These are phyloP conservation scores for Menidia beryllina DNA, from an alignment of 2,113 vertebrate species.

Conservation along the genomic window DNA sequence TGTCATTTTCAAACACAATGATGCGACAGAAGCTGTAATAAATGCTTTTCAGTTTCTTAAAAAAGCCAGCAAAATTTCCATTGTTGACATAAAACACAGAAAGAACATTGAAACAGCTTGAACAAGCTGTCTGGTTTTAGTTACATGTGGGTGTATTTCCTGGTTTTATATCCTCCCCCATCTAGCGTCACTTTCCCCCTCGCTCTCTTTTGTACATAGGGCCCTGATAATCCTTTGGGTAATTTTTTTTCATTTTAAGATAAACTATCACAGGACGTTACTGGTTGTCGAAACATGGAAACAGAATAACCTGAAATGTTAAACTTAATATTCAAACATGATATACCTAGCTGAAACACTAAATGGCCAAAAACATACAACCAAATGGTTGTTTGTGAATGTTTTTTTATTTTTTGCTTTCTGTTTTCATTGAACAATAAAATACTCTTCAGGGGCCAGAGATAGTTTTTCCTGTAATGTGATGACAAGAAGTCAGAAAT, in stretches of 20 bases:
- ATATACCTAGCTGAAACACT: slow-evolving; percentile 7
- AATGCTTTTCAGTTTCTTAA: slow-evolving; percentile 90
- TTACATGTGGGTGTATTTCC: slow-evolving; percentile 98
- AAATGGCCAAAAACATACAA: slow-evolving; percentile 21
- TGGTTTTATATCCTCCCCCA: slow-evolving; percentile 78
- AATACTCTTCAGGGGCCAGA: slow-evolving; percentile 69
- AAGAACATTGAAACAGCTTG: slow-evolving; percentile 97
- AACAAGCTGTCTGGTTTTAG: slow-evolving; percentile 89
- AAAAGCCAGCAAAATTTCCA: slow-evolving; percentile 93
- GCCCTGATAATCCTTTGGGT: slow-evolving; percentile 35
- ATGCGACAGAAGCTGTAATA: slow-evolving; percentile 99
- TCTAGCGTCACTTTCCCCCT: not conserved
- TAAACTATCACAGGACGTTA: slow-evolving; percentile 64
- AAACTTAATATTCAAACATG: slow-evolving; percentile 52
- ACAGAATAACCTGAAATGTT: slow-evolving; percentile 53
- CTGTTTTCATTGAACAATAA: slow-evolving; percentile 69
- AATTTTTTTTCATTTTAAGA: slow-evolving; percentile 21
- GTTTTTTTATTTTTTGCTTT: not conserved
- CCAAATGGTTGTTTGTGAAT: not conserved
- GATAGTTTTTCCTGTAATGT: slow-evolving; percentile 70
- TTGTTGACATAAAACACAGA: slow-evolving; percentile 98
- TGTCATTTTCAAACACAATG: slow-evolving; percentile 98
- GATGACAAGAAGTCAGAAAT: slow-evolving; percentile 48
- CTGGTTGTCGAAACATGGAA: slow-evolving; percentile 54
- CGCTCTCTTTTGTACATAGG: slow-evolving; percentile 18